Base-by-base conservation (phyloP, 1,140 invertebrate genomes). In the Lutraria rhynchaena region DNA sequence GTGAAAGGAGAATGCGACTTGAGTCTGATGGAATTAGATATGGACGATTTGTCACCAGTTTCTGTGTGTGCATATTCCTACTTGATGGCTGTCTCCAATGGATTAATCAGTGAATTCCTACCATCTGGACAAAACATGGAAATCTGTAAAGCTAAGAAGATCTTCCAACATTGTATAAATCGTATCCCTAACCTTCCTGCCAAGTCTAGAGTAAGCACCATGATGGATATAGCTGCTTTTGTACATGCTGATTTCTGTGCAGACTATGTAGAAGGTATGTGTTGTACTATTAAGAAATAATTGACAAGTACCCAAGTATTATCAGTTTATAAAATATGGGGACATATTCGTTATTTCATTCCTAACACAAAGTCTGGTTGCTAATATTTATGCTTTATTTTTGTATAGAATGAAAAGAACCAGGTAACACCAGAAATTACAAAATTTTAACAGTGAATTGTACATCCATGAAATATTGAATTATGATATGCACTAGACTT, bases 201-300 rank as follows among this genome's bases (percentile, higher is more conserved):
- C 3, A 61, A 63, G 35, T 7, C 0, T 1, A 27, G 58, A 31
- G 35, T 49, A 15, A 11, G n/a, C 11, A 27, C n/a, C 11, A 61
- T 75, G 41, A 22, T 75, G 41, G 57, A 46, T 7, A 61, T 75
- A 11, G 29, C 58, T 33, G 37, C 41, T 2, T 9, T 60, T 9
- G 17, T 75, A 46, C 35, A 49, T 13, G 33, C 31, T 22, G 37
- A 60, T n/a, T 41, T 75, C 9, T 75, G 73, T 29, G 33, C 19
- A 0, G 73, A 51, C 58, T 33, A 41, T 0, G 5, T n/a, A 35
- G 51, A 53, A 27, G 67, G 67, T 70, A 53, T 17, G 24, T 65
- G 9, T 33, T 58, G 22, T n/a, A 27, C 17, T 11, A n/a, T n/a
- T n/a, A n/a, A n/a, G n/a, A n/a, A n/a, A n/a, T n/a, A n/a, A n/a